Evolutionary conservation across 2,113 vertebrate genomes (phyloP), one percentile per base, ranked within the genome.

Genomic region (Syngnathoides biaculeatus): DNA sequence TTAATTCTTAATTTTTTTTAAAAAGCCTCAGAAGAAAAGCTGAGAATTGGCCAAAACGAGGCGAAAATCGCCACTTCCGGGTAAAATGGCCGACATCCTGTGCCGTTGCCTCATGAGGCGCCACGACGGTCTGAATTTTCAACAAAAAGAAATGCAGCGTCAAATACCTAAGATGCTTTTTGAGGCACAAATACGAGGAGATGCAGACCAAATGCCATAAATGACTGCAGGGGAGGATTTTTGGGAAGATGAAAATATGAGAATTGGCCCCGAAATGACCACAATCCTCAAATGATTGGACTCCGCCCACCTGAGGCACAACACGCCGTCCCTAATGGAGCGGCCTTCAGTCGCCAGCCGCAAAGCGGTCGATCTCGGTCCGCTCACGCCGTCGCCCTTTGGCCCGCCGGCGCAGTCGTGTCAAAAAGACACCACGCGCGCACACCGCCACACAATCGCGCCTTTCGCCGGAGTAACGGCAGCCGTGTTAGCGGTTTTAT

Each of bases 401-500:
- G 27, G 26, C 55, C 55, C 15, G 6, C 55, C 5, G 6, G 53
- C 52, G 11, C 26, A 8, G 17, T 26, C 11, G 19, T 40, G 35
- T 24, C 59, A 40, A 61, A 61, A 42, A 61, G 20, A 12, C 38
- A 42, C 17, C 24, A 15, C 53, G 22, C 53, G 24, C 22, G 22
- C 52, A 14, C 22, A 56, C 53, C 26, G 35, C 56, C 8, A 12
- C 55, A 30, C 55, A 57, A 30, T 38, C 57, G 12, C 19, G 43
- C 39, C 7, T 22, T 26, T 26, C 15, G 11, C 38, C 22, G 39
- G 39, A 13, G 60, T 15, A 26, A 62, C 39, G 26, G 40, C 43
- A 43, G 57, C 39, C n/a, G 60, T 22, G 40, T 61, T 61, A 61
- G 60, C 22, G 13, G 13, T 24, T 42, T 60, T 40, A 61, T 40